Conservation (phyloP, 1,140 invertebrate species). For the Nasonia giraulti region DNA sequence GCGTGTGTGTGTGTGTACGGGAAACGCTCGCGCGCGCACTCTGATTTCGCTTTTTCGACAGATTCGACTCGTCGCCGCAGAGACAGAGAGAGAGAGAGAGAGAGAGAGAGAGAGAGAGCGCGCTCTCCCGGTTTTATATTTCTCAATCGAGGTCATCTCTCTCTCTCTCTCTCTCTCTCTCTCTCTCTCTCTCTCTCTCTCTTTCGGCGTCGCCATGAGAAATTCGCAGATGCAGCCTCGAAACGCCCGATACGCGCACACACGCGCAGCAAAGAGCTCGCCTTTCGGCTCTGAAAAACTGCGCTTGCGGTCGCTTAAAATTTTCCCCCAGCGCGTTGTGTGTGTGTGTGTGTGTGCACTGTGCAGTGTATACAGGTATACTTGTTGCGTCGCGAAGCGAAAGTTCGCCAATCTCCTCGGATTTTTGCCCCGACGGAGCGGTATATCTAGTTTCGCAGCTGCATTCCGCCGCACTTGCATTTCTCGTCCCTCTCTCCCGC, state of each 20-base stretch:
- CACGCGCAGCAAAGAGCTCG: not conserved
- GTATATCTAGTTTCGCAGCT: not conserved
- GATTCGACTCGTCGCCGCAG: conserved; percentile 30
- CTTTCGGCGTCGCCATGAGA: conserved; percentile 22
- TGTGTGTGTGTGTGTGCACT: too few relatives aligned
- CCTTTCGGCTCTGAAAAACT: not conserved
- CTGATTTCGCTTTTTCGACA: conserved; percentile 56
- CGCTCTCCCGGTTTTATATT: conserved; percentile 6
- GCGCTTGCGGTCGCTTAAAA: not conserved
- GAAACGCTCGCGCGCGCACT: conserved; percentile 5
- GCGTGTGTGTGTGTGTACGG: not conserved
- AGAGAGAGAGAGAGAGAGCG: too few relatives aligned
- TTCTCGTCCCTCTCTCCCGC: not conserved
- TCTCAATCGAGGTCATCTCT: conserved; percentile 27
- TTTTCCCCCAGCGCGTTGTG: not conserved
- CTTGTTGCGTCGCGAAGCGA: not conserved
- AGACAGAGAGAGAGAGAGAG: too few relatives aligned
- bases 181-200: not conserved
- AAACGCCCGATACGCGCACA: not conserved
- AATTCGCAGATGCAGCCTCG: conserved; percentile 30
- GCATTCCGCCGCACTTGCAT: not conserved
- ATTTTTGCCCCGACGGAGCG: not conserved
- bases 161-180: not conserved
- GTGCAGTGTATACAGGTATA: not conserved
- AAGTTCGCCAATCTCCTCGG: not conserved